Evolutionary conservation across 1,140 invertebrate genomes (phyloP).

Genomic region (Theocolax elegans): DNA sequence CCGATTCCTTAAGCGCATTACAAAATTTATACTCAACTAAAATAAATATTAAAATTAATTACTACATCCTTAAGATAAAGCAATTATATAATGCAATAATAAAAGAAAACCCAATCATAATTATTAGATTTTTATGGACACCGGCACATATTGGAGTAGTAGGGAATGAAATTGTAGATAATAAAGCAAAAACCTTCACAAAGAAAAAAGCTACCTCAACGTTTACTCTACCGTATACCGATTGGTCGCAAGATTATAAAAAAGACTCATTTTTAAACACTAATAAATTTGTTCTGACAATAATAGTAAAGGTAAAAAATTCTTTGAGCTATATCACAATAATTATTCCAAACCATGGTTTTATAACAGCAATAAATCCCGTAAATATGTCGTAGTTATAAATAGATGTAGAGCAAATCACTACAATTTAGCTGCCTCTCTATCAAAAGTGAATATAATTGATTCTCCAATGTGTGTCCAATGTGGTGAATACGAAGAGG

Average conservation of each 20-base stretch:
- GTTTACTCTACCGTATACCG: not conserved
- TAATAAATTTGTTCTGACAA: not conserved
- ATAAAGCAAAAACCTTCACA: not conserved
- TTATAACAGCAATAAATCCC: too few relatives aligned
- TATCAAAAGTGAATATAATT: too few relatives aligned
- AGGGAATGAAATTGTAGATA: not conserved
- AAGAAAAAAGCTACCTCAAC: not conserved
- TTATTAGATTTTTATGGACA: not conserved
- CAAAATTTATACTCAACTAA: too few relatives aligned
- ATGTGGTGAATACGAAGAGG: not conserved
- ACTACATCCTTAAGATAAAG: not conserved
- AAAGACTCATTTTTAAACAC: not conserved
- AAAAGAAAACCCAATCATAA: not conserved
- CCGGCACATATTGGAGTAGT: too few relatives aligned
- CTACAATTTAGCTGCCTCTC: too few relatives aligned
- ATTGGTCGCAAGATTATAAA: not conserved
- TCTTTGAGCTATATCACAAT: conserved; percentile 1
- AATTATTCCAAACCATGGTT: too few relatives aligned
- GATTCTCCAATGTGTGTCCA: not conserved
- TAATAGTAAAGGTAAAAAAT: not conserved
- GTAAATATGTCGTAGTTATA: too few relatives aligned
- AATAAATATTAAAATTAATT: too few relatives aligned
- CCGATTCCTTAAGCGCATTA: not conserved
- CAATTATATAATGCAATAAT: not conserved
- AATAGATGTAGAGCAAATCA: too few relatives aligned